Conservation (phyloP, 2,113 vertebrate species). For the Dryoscopus gambensis region DNA sequence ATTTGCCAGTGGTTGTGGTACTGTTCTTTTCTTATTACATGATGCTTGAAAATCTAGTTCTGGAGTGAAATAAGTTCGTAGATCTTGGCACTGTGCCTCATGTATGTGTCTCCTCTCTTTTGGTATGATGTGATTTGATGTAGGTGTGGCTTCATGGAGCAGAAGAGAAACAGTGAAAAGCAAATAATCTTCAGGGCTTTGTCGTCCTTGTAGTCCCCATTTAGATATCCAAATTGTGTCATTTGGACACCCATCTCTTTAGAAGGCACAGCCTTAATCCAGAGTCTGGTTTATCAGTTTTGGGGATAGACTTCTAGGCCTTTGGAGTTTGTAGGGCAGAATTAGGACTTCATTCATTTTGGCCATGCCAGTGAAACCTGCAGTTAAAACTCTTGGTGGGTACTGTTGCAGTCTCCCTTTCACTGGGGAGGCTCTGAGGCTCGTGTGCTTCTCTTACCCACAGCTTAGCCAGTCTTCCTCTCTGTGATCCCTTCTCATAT, state of each 20-base stretch:
- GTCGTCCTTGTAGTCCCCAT: neutral
- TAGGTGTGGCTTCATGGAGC: neutral
- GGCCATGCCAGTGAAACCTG: neutral
- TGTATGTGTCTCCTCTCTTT: neutral
- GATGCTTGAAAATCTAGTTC: neutral
- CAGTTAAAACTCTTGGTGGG: neutral
- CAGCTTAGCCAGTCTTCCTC: neutral
- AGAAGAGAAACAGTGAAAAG: neutral
- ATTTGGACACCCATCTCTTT: neutral
- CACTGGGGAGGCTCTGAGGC: conserved; percentile 14
- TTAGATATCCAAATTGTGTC: neutral
- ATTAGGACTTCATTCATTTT: neutral
- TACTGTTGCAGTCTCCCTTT: neutral
- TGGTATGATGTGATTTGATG: neutral
- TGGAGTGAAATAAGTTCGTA: neutral
- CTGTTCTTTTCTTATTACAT: neutral
- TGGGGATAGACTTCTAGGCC: neutral
- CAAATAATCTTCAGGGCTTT: neutral
- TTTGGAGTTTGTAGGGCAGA: neutral
- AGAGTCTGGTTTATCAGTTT: neutral
- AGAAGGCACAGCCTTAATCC: neutral
- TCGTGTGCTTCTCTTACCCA: neutral
- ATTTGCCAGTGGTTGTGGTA: neutral
- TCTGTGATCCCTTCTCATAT: neutral
- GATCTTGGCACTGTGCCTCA: neutral